Evolutionary conservation across 2,888 invertebrate species (phyloP).

Genomic region (Acrobeloides nanus): DNA sequence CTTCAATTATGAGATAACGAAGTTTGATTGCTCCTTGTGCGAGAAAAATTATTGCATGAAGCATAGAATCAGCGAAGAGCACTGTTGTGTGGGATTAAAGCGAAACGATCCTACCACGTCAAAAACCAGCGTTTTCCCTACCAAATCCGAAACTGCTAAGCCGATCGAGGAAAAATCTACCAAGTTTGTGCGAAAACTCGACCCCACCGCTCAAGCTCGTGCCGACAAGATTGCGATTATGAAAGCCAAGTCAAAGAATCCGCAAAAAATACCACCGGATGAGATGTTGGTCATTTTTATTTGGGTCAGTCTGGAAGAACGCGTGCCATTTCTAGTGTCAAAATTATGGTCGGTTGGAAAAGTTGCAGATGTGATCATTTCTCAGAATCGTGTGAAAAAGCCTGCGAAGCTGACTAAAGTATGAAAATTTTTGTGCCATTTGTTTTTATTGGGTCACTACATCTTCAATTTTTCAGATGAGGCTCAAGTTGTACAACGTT

Average conservation of each 20-base stretch:
- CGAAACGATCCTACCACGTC: neutral
- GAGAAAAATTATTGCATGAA: conserved; percentile 10
- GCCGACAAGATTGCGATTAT: conserved; percentile 16
- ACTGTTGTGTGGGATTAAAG: conserved; percentile 11
- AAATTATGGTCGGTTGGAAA: conserved; percentile 17
- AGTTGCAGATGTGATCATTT: too few species aligned
- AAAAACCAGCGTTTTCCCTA: neutral
- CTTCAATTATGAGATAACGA: conserved; percentile 6
- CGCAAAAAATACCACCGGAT: conserved; percentile 14
- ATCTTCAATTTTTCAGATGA: too few species aligned
- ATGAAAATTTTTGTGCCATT: too few species aligned
- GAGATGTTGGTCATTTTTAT: conserved; percentile 14
- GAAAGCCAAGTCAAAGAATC: conserved; percentile 13
- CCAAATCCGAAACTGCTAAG: conserved; percentile 1
- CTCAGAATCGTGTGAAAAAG: too few species aligned
- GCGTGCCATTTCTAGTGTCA: conserved; percentile 15
- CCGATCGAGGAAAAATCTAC: neutral
- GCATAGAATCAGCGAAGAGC: conserved; percentile 18
- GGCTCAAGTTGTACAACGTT: too few species aligned
- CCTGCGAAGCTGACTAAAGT: too few species aligned
- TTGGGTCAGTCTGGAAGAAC: conserved; percentile 13
- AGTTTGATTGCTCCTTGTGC: conserved; percentile 17
- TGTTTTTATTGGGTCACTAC: too few species aligned
- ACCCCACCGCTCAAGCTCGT: conserved; percentile 15
- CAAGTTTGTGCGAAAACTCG: too few species aligned